phyloP scores from a whole-genome alignment of 2,888 invertebrate genomes.

The Apodemia duryi region DNA sequence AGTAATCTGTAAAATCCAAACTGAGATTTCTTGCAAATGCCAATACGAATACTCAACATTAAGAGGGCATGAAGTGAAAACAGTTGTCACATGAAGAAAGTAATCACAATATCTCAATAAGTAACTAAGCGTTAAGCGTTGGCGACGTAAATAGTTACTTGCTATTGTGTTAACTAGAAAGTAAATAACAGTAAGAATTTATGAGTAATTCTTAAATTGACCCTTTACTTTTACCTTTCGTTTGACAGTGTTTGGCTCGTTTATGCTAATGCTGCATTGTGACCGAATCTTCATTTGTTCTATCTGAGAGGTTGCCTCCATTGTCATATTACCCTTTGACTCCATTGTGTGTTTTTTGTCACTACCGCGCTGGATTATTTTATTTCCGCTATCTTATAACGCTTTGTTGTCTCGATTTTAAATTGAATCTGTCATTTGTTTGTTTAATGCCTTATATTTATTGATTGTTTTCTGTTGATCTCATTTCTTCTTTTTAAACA shows the following conservation, averaged over 20 bases:
- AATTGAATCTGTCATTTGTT: conserved; percentile 32
- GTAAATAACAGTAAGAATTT: conserved; percentile 35
- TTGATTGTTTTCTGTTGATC: background rate
- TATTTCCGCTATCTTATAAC: conserved; percentile 69
- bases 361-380: conserved; percentile 66
- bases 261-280: conserved; percentile 75
- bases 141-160: background rate
- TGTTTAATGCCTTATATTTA: background rate
- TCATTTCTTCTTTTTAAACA: background rate
- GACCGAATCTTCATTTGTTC: conserved; percentile 69
- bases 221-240: conserved; percentile 37
- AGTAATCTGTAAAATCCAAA: too few species aligned
- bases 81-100: background rate
- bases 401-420: conserved; percentile 59
- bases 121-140: background rate
- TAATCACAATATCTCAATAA: background rate
- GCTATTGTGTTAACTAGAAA: conserved; percentile 32
- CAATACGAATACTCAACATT: too few species aligned
- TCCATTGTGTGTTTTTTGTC: conserved; percentile 76
- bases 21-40: too few species aligned
- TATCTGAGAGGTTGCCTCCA: conserved; percentile 52
- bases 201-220: conserved; percentile 37
- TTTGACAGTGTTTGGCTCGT: conserved; percentile 50
- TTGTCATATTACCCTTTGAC: conserved; percentile 76
- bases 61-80: background rate